These are phyloP conservation scores for Spheniscus mendiculus DNA, from an alignment of 2,113 vertebrate genomes.

Conservation along the genomic window DNA sequence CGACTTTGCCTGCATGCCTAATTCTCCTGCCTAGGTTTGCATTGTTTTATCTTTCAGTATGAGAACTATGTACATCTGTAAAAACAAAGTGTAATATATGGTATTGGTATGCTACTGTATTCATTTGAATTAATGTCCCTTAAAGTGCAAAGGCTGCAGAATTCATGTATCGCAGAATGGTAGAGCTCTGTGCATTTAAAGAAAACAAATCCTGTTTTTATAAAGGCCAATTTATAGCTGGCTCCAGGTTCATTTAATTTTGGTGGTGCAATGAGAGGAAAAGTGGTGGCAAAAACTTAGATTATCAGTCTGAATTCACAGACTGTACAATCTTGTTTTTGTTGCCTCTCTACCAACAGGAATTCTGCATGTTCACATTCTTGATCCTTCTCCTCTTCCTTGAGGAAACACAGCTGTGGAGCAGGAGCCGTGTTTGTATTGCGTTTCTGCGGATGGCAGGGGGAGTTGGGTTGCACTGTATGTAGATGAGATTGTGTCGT, in stretches of 20 bases:
- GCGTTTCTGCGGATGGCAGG: not conserved
- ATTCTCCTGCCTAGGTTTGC: not conserved
- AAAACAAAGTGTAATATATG: slow-evolving; percentile 48
- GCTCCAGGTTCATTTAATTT: not conserved
- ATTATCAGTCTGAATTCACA: not conserved
- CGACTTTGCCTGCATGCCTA: not conserved
- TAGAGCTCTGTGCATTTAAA: not conserved
- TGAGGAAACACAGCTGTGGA: slow-evolving; percentile 59
- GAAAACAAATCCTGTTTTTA: not conserved
- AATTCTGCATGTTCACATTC: not conserved
- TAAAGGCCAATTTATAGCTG: not conserved
- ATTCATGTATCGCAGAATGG: not conserved
- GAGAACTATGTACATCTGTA: slow-evolving; percentile 59
- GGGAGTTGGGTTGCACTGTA: not conserved
- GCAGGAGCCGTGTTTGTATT: not conserved
- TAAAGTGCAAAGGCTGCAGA: slow-evolving; percentile 27
- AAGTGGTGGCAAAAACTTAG: not conserved
- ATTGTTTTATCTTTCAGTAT: slow-evolving; percentile 31
- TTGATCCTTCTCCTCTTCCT: slow-evolving; percentile 34
- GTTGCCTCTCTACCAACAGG: slow-evolving; percentile 9
- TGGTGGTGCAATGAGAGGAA: not conserved
- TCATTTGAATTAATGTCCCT: slow-evolving; percentile 58
- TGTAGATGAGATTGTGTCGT: not conserved
- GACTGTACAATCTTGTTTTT: not conserved
- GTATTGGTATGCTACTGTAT: not conserved